Percentiles rank a stretch among this genome's conserved stretches.
Evolutionary conservation across 2,113 vertebrate genomes (phyloP).

Genomic region (Oceanites oceanicus): DNA sequence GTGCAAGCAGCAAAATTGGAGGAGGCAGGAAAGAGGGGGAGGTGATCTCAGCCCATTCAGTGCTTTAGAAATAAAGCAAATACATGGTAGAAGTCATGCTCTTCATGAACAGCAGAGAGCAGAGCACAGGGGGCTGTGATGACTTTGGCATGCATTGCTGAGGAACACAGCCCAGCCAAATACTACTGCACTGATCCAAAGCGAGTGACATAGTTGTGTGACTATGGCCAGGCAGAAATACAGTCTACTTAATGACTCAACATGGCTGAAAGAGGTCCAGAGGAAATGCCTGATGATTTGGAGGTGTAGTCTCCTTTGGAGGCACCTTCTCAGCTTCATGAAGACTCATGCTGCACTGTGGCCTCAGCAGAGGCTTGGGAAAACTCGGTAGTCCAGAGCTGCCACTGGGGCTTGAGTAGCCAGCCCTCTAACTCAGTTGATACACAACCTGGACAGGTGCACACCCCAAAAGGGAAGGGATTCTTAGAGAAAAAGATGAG

Average conservation of each 20-base stretch:
- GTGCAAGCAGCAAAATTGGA: not conserved
- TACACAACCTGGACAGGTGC: not conserved
- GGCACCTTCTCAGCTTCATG: not conserved
- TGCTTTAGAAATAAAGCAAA: not conserved
- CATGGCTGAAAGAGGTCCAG: not conserved
- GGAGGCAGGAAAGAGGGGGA: not conserved
- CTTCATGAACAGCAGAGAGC: not conserved
- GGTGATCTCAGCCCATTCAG: not conserved
- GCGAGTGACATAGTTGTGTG: fast-evolving
- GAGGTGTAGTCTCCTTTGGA: not conserved
- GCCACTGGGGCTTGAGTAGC: not conserved
- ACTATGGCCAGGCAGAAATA: not conserved
- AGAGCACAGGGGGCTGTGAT: not conserved
- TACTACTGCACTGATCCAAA: not conserved
- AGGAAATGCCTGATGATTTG: not conserved
- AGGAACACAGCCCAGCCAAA: not conserved
- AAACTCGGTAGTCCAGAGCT: fast-evolving
- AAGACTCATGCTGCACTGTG: not conserved
- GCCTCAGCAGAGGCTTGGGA: not conserved
- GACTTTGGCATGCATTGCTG: not conserved
- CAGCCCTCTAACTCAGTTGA: not conserved
- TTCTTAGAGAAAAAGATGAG: not conserved
- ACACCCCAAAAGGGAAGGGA: not conserved
- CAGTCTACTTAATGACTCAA: not conserved
- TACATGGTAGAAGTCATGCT: not conserved